Evolutionary conservation across 2,888 invertebrate genomes (phyloP).

Genomic region (Leptinotarsa peninsularis): DNA sequence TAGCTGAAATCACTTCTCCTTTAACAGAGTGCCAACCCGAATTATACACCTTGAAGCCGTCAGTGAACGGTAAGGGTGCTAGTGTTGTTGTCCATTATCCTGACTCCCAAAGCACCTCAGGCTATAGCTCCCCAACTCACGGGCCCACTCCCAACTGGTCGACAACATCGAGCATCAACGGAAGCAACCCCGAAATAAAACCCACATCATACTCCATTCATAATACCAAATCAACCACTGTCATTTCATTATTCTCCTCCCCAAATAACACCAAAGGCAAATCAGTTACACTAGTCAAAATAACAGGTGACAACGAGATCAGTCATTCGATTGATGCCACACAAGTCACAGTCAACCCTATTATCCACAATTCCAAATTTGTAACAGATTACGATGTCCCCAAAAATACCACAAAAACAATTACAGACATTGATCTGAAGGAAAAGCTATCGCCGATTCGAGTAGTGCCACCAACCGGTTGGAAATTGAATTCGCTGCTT

Average conservation of each 20-base stretch:
- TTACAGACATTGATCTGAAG: constrained; percentile 23
- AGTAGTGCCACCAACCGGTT: constrained; percentile 46
- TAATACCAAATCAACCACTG: constrained; percentile 65
- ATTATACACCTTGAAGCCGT: constrained; percentile 58
- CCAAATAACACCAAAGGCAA: constrained; percentile 59
- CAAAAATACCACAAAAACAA: constrained; percentile 28
- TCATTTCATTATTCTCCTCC: constrained; percentile 64
- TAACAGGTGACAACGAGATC: constrained; percentile 58
- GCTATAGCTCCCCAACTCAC: constrained; percentile 67
- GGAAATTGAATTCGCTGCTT: constrained; percentile 62
- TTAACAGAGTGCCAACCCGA: constrained; percentile 59
- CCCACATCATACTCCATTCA: constrained; percentile 64
- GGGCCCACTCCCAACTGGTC: constrained; percentile 64
- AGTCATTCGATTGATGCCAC: constrained; percentile 32
- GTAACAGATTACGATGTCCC: constrained; percentile 36
- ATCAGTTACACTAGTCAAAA: constrained; percentile 65
- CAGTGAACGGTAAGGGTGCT: constrained; percentile 61
- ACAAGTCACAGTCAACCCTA: constrained; percentile 36
- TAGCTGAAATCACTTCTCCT: constrained; percentile 63
- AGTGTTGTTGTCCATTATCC: constrained; percentile 62
- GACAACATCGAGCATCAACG: constrained; percentile 64
- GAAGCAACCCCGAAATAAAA: constrained; percentile 58
- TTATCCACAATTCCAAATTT: constrained; percentile 35
- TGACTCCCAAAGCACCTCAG: constrained; percentile 68
- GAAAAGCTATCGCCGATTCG: constrained; percentile 36